Conservation (phyloP, 2,797 vertebrate species). For the Schizopygopsis pylzovi region DNA sequence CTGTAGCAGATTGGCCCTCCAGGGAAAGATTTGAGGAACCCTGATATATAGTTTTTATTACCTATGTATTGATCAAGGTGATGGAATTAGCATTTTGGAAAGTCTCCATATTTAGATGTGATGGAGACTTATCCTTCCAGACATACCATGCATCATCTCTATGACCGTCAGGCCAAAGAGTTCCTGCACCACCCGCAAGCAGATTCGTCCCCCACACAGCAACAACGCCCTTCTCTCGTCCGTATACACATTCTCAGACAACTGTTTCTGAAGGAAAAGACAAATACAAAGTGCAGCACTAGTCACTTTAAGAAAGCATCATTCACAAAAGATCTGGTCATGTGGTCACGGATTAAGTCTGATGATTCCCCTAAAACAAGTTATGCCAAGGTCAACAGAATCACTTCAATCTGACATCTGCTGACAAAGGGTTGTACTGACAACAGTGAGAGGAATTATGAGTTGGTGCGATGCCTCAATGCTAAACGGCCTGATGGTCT, state of each 20-base stretch:
- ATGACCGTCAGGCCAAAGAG: constrained; percentile 85
- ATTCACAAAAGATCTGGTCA: neutral
- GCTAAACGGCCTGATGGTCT: constrained; percentile 8
- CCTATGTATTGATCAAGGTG: neutral
- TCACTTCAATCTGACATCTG: constrained; percentile 50
- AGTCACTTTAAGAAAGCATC: neutral
- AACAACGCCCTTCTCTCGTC: constrained; percentile 85
- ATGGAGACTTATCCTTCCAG: neutral
- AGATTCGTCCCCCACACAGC: constrained; percentile 89
- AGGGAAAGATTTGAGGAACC: too few species aligned
- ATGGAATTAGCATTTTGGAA: neutral
- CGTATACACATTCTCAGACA: constrained; percentile 83
- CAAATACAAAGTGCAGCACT: neutral
- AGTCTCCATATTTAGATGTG: neutral
- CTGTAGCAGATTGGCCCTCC: too few species aligned
- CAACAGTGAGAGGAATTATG: constrained; percentile 36
- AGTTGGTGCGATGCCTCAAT: constrained; percentile 14
- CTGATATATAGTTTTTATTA: neutral
- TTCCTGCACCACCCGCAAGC: constrained; percentile 82
- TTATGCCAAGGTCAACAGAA: constrained; percentile 33
- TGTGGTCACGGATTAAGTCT: constrained; percentile 27
- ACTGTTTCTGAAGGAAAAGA: constrained; percentile 76
- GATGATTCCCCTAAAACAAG: constrained; percentile 30
- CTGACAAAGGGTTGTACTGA: constrained; percentile 39
- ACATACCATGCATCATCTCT: constrained; percentile 93